phyloP scores from a whole-genome alignment of 1,140 invertebrate genomes.

The Magallana gigas region DNA sequence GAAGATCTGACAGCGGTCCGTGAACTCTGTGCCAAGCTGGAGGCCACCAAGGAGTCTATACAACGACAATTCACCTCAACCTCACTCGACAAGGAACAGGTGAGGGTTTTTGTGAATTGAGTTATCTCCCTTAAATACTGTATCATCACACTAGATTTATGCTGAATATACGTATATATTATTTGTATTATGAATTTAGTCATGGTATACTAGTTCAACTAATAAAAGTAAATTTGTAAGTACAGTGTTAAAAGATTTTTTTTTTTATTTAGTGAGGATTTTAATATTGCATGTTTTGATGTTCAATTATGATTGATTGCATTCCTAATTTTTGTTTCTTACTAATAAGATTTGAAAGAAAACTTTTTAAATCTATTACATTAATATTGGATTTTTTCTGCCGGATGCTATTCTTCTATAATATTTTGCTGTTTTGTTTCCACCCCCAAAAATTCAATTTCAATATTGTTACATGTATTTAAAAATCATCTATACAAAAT shows the following conservation, averaged over 20 bases:
- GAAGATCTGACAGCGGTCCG: slow-evolving; percentile 76
- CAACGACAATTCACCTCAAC: slow-evolving; percentile 74
- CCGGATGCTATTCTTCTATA: too few species aligned
- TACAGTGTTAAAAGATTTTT: neutral
- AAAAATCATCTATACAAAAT: too few species aligned
- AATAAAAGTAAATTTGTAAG: neutral
- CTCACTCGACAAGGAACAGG: slow-evolving; percentile 78
- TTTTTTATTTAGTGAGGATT: too few species aligned
- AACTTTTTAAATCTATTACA: too few species aligned
- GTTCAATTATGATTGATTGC: too few species aligned
- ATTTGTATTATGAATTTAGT: slow-evolving; percentile 18
- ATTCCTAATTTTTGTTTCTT: too few species aligned
- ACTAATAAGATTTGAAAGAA: too few species aligned
- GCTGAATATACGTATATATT: neutral
- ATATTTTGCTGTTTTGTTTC: too few species aligned
- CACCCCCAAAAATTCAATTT: too few species aligned
- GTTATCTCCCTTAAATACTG: neutral
- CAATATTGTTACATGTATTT: too few species aligned
- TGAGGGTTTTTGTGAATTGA: slow-evolving; percentile 45
- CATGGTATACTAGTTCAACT: neutral
- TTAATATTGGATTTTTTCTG: too few species aligned
- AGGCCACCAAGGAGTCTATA: slow-evolving; percentile 76
- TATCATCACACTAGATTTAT: neutral
- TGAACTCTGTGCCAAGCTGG: slow-evolving; percentile 76
- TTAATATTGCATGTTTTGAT: too few species aligned